A percentile compares a stretch with the other conserved stretches of the same genome.
Conservation (phyloP, 2,113 vertebrate genomes). For the Nannospalax galili region DNA sequence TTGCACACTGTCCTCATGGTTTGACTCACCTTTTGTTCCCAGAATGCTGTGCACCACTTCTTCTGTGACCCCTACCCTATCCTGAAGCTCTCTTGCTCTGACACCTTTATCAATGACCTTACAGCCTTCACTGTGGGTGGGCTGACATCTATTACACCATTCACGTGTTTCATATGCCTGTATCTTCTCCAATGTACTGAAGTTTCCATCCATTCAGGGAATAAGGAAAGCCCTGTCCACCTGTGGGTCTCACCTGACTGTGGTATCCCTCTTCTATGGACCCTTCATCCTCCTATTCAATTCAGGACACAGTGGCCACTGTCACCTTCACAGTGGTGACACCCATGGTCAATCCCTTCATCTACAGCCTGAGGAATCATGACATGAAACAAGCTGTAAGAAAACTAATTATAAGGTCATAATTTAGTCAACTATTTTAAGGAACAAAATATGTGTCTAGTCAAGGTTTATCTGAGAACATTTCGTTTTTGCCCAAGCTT, state of each 20-base stretch:
- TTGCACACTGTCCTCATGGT: conserved; percentile 69
- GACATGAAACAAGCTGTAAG: neutral
- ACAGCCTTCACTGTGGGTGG: neutral
- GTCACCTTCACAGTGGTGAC: neutral
- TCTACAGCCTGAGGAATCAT: conserved; percentile 4
- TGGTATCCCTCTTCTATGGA: conserved; percentile 4
- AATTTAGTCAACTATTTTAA: too few species aligned
- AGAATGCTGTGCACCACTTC: neutral
- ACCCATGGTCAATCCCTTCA: conserved; percentile 25
- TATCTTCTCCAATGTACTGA: neutral
- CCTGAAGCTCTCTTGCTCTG: conserved; percentile 64
- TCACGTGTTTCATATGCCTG: neutral
- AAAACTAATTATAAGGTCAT: neutral
- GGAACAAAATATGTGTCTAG: too few species aligned
- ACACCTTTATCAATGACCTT: conserved; percentile 40
- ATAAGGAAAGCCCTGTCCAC: neutral
- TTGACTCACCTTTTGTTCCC: conserved; percentile 51
- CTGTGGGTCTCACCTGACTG: neutral
- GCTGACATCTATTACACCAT: neutral
- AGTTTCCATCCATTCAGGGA: neutral
- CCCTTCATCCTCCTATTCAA: neutral
- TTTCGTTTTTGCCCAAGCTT: too few species aligned
- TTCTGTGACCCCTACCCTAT: conserved; percentile 47
- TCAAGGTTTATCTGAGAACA: too few species aligned
- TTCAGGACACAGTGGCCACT: neutral